Conservation (phyloP, 2,797 vertebrate genomes). For the Pelobates cultripes region DNA sequence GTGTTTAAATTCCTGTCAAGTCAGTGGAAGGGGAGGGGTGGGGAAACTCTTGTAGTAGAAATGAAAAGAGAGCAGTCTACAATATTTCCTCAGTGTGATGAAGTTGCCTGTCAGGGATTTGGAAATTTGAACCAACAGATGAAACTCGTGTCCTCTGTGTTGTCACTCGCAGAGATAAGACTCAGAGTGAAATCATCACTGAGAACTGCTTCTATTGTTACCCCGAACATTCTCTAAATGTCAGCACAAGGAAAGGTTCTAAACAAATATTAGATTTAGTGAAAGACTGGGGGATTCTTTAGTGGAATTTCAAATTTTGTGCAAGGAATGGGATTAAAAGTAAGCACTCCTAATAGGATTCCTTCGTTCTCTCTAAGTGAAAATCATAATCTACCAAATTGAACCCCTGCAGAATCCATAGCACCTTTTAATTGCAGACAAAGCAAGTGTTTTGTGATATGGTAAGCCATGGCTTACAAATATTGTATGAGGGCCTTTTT, state of each 20-base stretch:
- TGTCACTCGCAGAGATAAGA: conserved; percentile 68
- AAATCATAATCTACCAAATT: conserved; percentile 5
- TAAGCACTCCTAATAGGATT: conserved; percentile 24
- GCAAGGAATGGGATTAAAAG: conserved; percentile 32
- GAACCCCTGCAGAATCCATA: neutral
- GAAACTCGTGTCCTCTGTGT: conserved; percentile 72
- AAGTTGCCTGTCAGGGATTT: conserved; percentile 79
- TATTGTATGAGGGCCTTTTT: no score
- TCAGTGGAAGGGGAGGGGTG: conserved; percentile 63
- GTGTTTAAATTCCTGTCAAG: conserved; percentile 63
- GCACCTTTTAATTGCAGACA: conserved; percentile 18
- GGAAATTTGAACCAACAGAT: conserved; percentile 81
- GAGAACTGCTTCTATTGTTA: conserved; percentile 71
- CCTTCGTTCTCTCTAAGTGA: conserved; percentile 24
- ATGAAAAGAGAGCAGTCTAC: conserved; percentile 66
- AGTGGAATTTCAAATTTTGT: conserved; percentile 45
- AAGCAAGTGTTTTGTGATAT: neutral
- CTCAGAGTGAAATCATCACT: conserved; percentile 62
- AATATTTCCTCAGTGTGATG: conserved; percentile 80
- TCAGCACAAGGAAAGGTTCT: conserved; percentile 67
- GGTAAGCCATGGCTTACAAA: neutral
- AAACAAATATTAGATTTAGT: conserved; percentile 69
- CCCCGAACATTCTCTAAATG: conserved; percentile 70
- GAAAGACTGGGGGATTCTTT: conserved; percentile 68
- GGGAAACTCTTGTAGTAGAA: conserved; percentile 52